These are phyloP conservation scores for Oedothorax gibbosus DNA, from an alignment of 1,140 invertebrate genomes.

Conservation along the genomic window DNA sequence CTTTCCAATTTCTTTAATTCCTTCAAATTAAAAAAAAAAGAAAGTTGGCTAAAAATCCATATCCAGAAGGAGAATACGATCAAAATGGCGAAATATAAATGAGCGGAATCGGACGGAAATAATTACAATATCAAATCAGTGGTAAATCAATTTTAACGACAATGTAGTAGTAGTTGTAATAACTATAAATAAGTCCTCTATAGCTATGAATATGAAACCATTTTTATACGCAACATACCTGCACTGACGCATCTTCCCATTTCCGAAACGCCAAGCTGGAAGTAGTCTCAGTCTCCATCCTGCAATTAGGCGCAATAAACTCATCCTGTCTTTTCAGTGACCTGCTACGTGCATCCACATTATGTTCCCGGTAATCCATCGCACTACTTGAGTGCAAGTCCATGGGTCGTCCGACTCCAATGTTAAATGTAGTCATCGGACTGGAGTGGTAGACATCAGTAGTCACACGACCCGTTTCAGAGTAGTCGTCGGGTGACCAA, in stretches of 20 bases:
- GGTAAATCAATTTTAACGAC: too few species aligned
- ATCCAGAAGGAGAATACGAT: too few species aligned
- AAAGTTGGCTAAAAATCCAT: too few species aligned
- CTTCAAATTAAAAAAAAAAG: too few species aligned
- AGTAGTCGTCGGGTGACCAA: not conserved
- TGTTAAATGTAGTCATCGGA: too few species aligned
- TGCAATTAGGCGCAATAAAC: not conserved
- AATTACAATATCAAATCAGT: too few species aligned
- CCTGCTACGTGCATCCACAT: not conserved
- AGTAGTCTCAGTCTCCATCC: slow-evolving; percentile 8
- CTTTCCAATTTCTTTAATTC: too few species aligned
- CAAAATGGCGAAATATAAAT: too few species aligned
- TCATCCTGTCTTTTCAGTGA: not conserved
- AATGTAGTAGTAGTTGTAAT: not conserved
- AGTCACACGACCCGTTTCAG: not conserved
- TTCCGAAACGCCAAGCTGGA: not conserved
- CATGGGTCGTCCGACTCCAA: not conserved
- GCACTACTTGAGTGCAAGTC: not conserved
- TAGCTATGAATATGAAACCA: too few species aligned
- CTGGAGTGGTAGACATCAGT: not conserved
- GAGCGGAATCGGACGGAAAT: too few species aligned
- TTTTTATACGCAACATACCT: not conserved
- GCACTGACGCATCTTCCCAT: not conserved
- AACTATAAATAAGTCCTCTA: not conserved
- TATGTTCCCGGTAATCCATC: slow-evolving; percentile 26